Evolutionary conservation across 2,113 vertebrate genomes (phyloP), one percentile per base, ranked within the genome.

Genomic region (Gopherus flavomarginatus): DNA sequence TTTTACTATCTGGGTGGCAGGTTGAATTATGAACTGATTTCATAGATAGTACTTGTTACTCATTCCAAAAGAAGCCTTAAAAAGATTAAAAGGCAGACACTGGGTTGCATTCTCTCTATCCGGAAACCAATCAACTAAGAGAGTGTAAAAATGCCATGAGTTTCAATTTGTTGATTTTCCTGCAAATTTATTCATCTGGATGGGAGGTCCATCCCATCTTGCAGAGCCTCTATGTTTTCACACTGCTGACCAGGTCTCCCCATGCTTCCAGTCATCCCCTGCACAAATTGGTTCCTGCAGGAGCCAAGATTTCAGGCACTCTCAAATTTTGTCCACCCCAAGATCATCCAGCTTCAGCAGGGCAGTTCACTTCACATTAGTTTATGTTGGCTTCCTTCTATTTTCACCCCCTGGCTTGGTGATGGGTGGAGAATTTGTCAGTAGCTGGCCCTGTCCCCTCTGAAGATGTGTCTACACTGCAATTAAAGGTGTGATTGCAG

Each of bases 61-160:
- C 54, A 52, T 57, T 42, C 80, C 62, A 90, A 29, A 6, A 53
- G 19, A 47, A 14, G 50, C 72, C 86, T 47, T 89, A 26, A 89
- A 91, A 86, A 11, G 47, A 49, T 77, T 85, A 38, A 91, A 94
- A 62, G 86, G 89, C 89, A 89, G 91, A 93, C 91, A 31, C 53
- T 12, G 88, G 84, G 89, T 93, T 86, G 29, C 16, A 52, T 42
- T 57, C 26, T 29, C 11, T 12, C 57, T 59, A 86, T 35, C 91
- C 53, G 65, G n/a, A 91, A 92, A 80, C 0, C 1, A 57, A 9
- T 87, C 44, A 21, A 24, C 14, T 69, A 69, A 69, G 65, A 10
- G 9, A 59, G 21, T 29, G 44, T 8, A 91, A 86, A 91, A 86
- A 81, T 29, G 81, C 72, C 57, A 89, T 52, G 11, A 81, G 77